Evolutionary conservation across 2,113 vertebrate genomes (phyloP), one percentile per base, ranked within the genome.

Genomic region (Garra rufa): DNA sequence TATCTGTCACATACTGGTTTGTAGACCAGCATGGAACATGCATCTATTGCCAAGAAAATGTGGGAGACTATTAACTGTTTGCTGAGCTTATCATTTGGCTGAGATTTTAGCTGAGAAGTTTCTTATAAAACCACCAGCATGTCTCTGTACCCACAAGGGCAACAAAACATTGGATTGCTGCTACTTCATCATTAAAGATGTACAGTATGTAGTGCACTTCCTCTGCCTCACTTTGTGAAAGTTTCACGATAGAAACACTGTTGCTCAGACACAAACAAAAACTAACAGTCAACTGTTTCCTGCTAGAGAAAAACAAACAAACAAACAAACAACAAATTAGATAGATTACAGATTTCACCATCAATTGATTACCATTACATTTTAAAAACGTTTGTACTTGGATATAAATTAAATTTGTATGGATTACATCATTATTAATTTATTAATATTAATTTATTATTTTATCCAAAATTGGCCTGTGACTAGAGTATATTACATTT

Each of bases 171-270:
- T 14, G 28, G 48, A 38, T 38, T 1, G 15, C 28, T 38, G 17
- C 26, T 21, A 0, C 74, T 55, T 30, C 34, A 43, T 78, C 52
- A 61, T 78, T 61, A 78, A 78, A 61, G n/a, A 61, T 78, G 76
- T 17, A n/a, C n/a, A n/a, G n/a, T n/a, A 61, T 61, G 38, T 7
- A 17, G 55, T 43, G 8, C 55, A 17, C 38, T 26, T 78, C n/a
- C 55, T 44, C 14, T 4, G 14, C 14, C 55, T 61, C 13, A 10
- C 14, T 43, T 61, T 43, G 10, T 4, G 14, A 61, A 78, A 78
- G 76, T 61, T 61, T 78, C 7, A 43, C 44, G 8, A 10, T 1
- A 2, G 34, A 59, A 43, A 78, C n/a, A 78, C 34, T 43, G 52
- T 61, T 78, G 34, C n/a, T 61, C 55, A 43, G 21, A 78, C 7